Base-by-base conservation (phyloP, 2,113 vertebrate species). In the Agapornis roseicollis region DNA sequence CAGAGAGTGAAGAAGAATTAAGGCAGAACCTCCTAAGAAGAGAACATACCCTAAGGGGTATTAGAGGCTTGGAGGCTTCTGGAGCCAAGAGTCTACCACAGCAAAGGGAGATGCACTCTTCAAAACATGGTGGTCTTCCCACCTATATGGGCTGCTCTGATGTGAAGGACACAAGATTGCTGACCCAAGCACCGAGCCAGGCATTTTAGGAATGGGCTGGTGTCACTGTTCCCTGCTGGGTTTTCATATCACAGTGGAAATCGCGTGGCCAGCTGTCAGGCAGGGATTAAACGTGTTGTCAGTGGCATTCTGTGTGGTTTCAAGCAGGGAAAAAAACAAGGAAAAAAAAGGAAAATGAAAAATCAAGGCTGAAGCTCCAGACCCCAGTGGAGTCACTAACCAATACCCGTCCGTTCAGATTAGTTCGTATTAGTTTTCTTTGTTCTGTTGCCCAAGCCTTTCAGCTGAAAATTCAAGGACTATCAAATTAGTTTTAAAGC, bases 121-220 rank as follows among this genome's bases (percentile, higher is more conserved):
- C 46, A 35, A 42, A 28, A 11, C n/a, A 25, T 10, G 11, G 2
- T 39, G 39, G n/a, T 37, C 22, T 29, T 49, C 22, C 60, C 41
- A 8, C 31, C 2, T 0, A 0, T 4, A 16, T 1, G 3, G 42
- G 13, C 50, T 53, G 37, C 15, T 24, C 29, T 2, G 5, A 4
- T 2, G 2, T 0, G 1, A 25, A 53, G 47, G 39, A 8, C 65
- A 25, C 50, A 10, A 16, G 17, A 7, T 6, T 10, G 44, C 24
- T 1, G 2, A 28, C 35, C 39, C 3, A 7, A 2, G 2, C 33
- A 2, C 5, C 1, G 41, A 47, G 46, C 55, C 13, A 1, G 39
- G 42, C 17, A 23, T 50, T 15, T 63, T 13, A 53, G 65, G 50
- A 35, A 3, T 18, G 2, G 35, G 28, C 56, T 52, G 25, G 1